A percentile compares a stretch with the other conserved stretches of the same genome.
Conservation (phyloP, 2,113 vertebrate species). For the Phalacrocorax carbo region DNA sequence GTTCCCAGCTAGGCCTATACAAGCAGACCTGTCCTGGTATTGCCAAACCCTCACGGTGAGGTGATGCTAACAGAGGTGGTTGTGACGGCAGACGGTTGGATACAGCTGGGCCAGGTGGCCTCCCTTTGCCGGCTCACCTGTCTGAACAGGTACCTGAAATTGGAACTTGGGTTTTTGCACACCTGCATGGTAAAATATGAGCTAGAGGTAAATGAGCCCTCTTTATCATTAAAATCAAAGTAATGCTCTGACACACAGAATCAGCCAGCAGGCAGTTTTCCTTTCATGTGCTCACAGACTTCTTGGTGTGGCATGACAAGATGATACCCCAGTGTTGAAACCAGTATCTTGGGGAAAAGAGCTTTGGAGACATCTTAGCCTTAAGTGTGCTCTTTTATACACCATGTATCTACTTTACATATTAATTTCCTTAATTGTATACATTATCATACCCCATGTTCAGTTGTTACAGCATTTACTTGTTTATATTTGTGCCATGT, state of each 20-base stretch:
- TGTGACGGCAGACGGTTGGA: neutral
- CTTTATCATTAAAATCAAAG: constrained; percentile 51
- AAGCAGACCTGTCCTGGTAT: neutral
- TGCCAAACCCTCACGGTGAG: neutral
- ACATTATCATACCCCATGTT: neutral
- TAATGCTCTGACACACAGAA: neutral
- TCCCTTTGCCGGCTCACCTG: neutral
- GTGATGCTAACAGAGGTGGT: neutral
- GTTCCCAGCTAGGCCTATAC: neutral
- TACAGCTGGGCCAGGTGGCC: neutral
- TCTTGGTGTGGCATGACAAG: neutral
- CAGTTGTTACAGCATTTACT: neutral
- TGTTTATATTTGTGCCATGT: neutral
- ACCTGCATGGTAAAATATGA: constrained; percentile 10
- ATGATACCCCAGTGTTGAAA: neutral
- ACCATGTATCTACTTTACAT: neutral
- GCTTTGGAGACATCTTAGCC: neutral
- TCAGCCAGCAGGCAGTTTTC: neutral
- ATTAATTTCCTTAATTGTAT: neutral
- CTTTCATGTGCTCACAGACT: neutral
- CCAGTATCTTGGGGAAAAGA: neutral
- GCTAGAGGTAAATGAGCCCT: neutral
- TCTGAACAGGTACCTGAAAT: neutral
- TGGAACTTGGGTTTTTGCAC: neutral
- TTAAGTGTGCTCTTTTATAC: neutral